Evolutionary conservation across 2,113 vertebrate species (phyloP).

Genomic region (Corydoras sp.): DNA sequence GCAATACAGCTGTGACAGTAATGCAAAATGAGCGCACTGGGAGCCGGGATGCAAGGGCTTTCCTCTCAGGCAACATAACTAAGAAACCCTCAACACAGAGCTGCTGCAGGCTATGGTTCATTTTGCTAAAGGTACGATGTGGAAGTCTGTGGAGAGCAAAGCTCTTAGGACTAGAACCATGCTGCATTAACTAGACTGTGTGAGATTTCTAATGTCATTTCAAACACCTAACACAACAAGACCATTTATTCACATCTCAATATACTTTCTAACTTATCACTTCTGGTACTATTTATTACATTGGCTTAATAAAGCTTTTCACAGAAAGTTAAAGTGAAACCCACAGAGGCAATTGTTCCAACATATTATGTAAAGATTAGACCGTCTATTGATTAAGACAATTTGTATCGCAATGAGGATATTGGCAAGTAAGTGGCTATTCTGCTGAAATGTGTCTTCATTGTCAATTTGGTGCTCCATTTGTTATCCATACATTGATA

Average conservation of each 20-base stretch:
- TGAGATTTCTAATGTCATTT: neutral
- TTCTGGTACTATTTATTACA: too few species aligned
- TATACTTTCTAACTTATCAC: too few species aligned
- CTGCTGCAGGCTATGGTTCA: slow-evolving; percentile 1
- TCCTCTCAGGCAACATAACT: neutral
- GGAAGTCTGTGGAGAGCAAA: neutral
- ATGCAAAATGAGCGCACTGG: neutral
- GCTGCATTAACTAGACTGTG: neutral
- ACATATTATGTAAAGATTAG: slow-evolving; percentile 50
- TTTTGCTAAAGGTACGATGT: neutral
- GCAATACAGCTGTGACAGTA: slow-evolving; percentile 16
- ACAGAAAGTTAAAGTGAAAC: too few species aligned
- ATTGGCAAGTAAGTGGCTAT: slow-evolving; percentile 15
- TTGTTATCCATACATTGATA: slow-evolving; percentile 44
- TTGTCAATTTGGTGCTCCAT: slow-evolving; percentile 42
- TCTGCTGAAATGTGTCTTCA: slow-evolving; percentile 50
- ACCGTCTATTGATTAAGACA: slow-evolving; percentile 56
- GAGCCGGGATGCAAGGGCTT: slow-evolving; percentile 16
- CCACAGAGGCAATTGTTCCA: too few species aligned
- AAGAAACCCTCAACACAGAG: slow-evolving; percentile 15
- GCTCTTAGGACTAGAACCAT: neutral
- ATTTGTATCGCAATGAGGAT: too few species aligned
- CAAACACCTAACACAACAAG: too few species aligned
- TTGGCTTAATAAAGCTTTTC: too few species aligned
- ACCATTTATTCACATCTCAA: too few species aligned